Evolutionary conservation across 2,797 vertebrate species (phyloP).

Genomic region (Bradypodion pumilum): DNA sequence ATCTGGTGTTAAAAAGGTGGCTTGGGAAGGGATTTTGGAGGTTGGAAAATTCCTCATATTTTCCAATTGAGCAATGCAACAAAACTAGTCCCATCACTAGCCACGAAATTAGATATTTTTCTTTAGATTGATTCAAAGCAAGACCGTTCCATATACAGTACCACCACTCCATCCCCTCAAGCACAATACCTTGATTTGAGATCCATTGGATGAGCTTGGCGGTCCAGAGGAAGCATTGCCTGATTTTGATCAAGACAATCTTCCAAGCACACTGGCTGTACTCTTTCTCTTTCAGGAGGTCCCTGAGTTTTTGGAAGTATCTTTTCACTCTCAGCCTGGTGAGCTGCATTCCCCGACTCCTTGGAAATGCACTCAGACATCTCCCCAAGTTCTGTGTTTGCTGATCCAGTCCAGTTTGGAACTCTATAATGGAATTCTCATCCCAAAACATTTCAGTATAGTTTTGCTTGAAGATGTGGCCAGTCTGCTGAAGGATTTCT

Average conservation of each 20-base stretch:
- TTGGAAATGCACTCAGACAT: background rate
- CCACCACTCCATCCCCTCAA: too few species aligned
- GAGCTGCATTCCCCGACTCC: background rate
- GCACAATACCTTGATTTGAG: slow-evolving; percentile 24
- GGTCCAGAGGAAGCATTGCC: slow-evolving; percentile 39
- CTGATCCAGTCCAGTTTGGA: slow-evolving; percentile 10
- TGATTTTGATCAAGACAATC: slow-evolving; percentile 14
- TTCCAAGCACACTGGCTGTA: slow-evolving; percentile 58
- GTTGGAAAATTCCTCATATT: too few species aligned
- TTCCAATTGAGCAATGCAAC: too few species aligned
- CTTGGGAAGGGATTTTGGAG: too few species aligned
- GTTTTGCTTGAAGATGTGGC: slow-evolving; percentile 13
- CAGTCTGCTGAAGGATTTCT: slow-evolving; percentile 3
- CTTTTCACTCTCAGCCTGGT: slow-evolving; percentile 14
- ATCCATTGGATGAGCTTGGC: background rate
- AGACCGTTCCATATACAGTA: too few species aligned
- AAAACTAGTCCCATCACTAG: too few species aligned
- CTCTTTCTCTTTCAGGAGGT: slow-evolving; percentile 28
- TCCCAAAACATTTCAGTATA: background rate
- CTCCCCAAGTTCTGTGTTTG: slow-evolving; percentile 21
- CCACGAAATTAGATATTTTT: too few species aligned
- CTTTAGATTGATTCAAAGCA: too few species aligned
- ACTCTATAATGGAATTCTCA: background rate
- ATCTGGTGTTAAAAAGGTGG: too few species aligned
- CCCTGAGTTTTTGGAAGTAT: slow-evolving; percentile 30